These are phyloP conservation scores for Rhorus exstirpatorius DNA, from an alignment of 2,888 invertebrate species.

Conservation along the genomic window DNA sequence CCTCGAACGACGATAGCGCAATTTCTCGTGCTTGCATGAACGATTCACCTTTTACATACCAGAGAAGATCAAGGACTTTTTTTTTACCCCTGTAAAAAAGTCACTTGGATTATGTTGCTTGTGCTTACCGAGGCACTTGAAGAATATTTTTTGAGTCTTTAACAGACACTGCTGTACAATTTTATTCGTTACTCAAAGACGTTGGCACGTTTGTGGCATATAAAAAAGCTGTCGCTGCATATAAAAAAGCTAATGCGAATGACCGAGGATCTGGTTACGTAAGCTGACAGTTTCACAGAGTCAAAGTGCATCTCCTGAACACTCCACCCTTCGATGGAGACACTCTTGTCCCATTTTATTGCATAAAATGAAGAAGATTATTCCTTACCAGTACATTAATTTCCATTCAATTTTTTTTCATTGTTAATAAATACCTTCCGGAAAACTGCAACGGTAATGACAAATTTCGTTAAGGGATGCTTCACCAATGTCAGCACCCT, in stretches of 20 bases:
- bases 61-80: constrained; percentile 21
- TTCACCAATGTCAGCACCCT: background rate
- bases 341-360: no score
- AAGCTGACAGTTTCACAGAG: background rate
- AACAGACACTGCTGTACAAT: background rate
- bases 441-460: constrained; percentile 6
- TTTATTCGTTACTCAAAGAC: background rate
- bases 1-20: constrained; percentile 52
- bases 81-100: constrained; percentile 8
- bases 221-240: background rate
- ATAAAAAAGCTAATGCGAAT: background rate
- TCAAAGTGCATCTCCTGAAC: background rate
- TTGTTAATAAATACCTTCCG: no score
- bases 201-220: background rate
- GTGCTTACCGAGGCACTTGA: background rate
- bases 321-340: no score
- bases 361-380: no score
- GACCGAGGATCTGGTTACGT: background rate
- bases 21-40: constrained; percentile 47
- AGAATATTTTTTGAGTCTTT: background rate
- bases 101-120: background rate
- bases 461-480: background rate
- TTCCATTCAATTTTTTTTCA: no score
- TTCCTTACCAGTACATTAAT: no score
- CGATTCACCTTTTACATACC: constrained; percentile 31